A percentile compares a stretch with the other conserved stretches of the same genome.
Conservation (phyloP, 2,113 vertebrate genomes). For the Arvicanthis niloticus region DNA sequence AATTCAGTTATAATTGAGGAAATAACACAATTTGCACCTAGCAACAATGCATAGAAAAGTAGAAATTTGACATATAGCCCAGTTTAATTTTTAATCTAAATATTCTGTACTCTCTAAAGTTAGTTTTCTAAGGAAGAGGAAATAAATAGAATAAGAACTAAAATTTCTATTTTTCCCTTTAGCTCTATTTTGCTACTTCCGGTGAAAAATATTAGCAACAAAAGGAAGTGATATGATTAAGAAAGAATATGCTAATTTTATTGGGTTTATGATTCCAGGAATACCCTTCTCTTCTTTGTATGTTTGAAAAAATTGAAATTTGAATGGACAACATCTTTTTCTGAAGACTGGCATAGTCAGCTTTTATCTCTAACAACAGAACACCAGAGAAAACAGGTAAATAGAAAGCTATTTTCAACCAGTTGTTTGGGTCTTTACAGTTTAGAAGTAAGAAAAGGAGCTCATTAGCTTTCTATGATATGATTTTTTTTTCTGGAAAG, state of each 20-base stretch:
- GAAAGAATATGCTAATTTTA: not conserved
- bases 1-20: not conserved
- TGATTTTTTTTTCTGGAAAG: not conserved
- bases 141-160: not conserved
- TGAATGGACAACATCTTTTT: not conserved
- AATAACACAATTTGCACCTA: not conserved
- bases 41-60: not conserved
- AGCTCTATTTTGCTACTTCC: not conserved
- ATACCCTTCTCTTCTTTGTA: not conserved
- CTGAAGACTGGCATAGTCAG: not conserved
- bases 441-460: not conserved
- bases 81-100: not conserved
- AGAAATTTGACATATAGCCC: not conserved
- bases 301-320: not conserved
- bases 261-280: not conserved
- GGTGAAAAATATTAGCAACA: not conserved
- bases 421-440: not conserved
- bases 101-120: not conserved
- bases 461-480: not conserved
- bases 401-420: not conserved
- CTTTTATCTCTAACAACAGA: not conserved
- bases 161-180: not conserved
- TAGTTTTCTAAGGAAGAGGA: not conserved
- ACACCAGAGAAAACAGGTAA: not conserved
- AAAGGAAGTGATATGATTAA: not conserved